Conservation (phyloP, 2,113 vertebrate genomes). For the Actenoides lindsayi region DNA sequence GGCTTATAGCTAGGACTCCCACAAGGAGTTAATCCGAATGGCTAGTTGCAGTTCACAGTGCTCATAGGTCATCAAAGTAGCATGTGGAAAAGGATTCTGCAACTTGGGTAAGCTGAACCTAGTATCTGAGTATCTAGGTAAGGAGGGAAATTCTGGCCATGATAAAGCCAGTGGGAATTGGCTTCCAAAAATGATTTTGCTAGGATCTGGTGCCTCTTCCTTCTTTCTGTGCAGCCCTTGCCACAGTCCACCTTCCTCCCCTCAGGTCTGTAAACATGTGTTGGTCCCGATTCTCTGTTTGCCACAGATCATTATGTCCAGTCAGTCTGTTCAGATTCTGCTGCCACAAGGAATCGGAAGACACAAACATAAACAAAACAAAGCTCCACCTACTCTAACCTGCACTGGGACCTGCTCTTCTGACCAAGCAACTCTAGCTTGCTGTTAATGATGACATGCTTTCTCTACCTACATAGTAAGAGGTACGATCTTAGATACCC, state of each 20-base stretch:
- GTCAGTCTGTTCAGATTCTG: neutral
- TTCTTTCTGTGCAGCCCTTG: neutral
- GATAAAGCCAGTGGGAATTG: neutral
- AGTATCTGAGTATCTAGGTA: no score
- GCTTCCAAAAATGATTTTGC: neutral
- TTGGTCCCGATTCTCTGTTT: neutral
- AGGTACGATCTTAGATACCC: neutral
- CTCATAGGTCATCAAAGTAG: neutral
- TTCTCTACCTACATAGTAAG: neutral
- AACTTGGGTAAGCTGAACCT: neutral
- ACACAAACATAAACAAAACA: neutral
- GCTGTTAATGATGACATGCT: neutral
- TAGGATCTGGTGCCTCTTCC: neutral
- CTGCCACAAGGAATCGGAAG: neutral
- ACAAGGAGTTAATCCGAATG: neutral
- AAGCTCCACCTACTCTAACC: neutral
- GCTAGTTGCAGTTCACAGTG: neutral
- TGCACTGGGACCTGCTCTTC: neutral
- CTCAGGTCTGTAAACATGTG: neutral
- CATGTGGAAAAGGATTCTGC: neutral
- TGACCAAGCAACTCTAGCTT: neutral
- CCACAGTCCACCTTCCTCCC: rapidly evolving
- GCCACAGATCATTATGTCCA: neutral
- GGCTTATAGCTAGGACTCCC: neutral
- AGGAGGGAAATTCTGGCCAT: neutral